A percentile compares a stretch with the other conserved stretches of the same genome.
phyloP scores from a whole-genome alignment of 2,888 invertebrate species.

The Aplocera efformata region DNA sequence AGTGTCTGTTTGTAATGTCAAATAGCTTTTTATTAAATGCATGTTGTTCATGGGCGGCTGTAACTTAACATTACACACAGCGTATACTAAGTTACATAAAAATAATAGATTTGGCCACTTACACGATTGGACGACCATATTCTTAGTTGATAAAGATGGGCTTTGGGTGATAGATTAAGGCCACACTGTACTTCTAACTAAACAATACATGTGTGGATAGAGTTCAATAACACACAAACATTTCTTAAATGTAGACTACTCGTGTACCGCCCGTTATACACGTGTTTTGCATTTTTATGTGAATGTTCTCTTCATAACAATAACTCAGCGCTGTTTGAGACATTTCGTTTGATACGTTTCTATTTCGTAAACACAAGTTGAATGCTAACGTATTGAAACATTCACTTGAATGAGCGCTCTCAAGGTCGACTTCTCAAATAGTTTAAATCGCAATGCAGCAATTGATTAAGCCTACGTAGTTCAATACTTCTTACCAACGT shows the following conservation, averaged over 20 bases:
- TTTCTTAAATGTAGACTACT: not conserved
- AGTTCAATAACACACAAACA: conserved; percentile 3
- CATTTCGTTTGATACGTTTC: conserved; percentile 9
- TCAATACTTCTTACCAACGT: too few relatives aligned
- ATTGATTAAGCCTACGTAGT: not conserved
- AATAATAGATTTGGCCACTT: too few relatives aligned
- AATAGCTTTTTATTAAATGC: too few relatives aligned
- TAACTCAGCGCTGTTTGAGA: conserved; percentile 5
- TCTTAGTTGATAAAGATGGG: too few relatives aligned
- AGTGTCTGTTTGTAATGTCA: too few relatives aligned
- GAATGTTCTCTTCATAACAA: conserved; percentile 6
- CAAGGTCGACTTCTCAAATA: conserved; percentile 12
- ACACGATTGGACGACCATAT: too few relatives aligned
- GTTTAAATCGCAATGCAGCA: conserved; percentile 4
- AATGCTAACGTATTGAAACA: conserved; percentile 13
- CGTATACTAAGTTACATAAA: too few relatives aligned
- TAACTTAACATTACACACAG: too few relatives aligned
- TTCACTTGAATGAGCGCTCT: conserved; percentile 16
- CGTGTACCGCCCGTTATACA: not conserved
- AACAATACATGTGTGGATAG: too few relatives aligned
- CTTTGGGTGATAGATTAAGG: too few relatives aligned
- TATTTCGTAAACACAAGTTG: conserved; percentile 7
- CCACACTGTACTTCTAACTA: too few relatives aligned
- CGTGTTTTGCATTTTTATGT: conserved; percentile 8
- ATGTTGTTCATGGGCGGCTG: too few relatives aligned